A percentile compares a stretch with the other conserved stretches of the same genome.
phyloP scores from a whole-genome alignment of 2,113 vertebrate species.

The Tamias sibiricus region DNA sequence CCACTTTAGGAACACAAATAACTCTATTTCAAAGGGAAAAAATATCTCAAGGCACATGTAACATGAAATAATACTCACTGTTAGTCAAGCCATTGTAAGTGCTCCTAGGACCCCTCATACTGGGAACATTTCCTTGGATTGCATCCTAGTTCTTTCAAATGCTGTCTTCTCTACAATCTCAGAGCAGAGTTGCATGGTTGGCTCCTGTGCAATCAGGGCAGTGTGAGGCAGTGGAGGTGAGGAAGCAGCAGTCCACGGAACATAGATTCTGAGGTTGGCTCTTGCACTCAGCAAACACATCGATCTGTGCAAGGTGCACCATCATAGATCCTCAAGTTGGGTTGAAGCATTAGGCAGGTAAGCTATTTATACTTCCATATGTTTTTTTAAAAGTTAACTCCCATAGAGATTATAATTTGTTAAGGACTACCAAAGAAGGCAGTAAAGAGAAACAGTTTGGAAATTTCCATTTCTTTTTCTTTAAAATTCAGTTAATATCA shows the following conservation, averaged over 20 bases:
- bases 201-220: not conserved
- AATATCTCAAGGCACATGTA: not conserved
- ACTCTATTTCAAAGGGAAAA: not conserved
- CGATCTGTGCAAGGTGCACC: not conserved
- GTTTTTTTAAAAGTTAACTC: slow-evolving; percentile 8
- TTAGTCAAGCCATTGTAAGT: not conserved
- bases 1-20: not conserved
- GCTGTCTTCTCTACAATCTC: not conserved
- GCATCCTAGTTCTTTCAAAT: not conserved
- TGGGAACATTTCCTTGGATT: not conserved
- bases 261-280: accelerated
- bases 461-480: not conserved
- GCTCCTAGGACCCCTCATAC: not conserved
- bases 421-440: not conserved
- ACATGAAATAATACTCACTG: not conserved
- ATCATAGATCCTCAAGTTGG: not conserved
- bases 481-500: not conserved
- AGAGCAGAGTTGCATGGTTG: not conserved
- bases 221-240: not conserved
- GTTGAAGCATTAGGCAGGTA: not conserved
- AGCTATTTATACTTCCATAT: not conserved
- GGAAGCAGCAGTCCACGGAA: accelerated
- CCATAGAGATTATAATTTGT: not conserved
- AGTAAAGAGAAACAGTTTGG: not conserved
- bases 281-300: not conserved